Conservation (phyloP, 2,888 invertebrate species). For the Machimus atricapillus region DNA sequence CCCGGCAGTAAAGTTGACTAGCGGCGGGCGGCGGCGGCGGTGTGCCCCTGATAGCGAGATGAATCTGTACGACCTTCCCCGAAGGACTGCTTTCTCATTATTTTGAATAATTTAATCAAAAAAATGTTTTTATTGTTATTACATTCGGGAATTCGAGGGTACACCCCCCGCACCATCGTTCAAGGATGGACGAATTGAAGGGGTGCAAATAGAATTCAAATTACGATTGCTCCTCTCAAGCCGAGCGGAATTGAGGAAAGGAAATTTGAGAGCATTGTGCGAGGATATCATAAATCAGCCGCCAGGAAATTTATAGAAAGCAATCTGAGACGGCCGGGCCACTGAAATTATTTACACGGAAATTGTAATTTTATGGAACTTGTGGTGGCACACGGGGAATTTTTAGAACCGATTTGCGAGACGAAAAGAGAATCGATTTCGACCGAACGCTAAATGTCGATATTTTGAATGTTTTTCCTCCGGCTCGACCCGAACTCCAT, state of each 20-base stretch:
- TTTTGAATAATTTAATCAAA: constrained; percentile 42
- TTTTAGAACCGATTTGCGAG: neutral
- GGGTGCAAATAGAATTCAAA: constrained; percentile 39
- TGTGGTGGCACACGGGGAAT: neutral
- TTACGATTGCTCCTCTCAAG: neutral
- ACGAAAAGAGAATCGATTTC: neutral
- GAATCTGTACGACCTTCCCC: constrained; percentile 21
- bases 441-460: neutral
- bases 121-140: constrained; percentile 42
- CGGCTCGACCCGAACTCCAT: neutral
- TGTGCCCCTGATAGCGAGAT: neutral
- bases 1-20: constrained; percentile 27
- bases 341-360: constrained; percentile 25
- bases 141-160: neutral
- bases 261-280: constrained; percentile 2
- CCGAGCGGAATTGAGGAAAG: constrained; percentile 5
- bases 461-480: neutral
- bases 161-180: neutral
- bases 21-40: neutral
- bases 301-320: constrained; percentile 15
- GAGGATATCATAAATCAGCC: constrained; percentile 17
- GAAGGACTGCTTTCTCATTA: constrained; percentile 40
- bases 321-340: neutral
- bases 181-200: neutral
- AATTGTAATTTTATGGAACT: constrained; percentile 34